Evolutionary conservation across 2,797 vertebrate species (phyloP).

Genomic region (Sarcophilus harrisii): DNA sequence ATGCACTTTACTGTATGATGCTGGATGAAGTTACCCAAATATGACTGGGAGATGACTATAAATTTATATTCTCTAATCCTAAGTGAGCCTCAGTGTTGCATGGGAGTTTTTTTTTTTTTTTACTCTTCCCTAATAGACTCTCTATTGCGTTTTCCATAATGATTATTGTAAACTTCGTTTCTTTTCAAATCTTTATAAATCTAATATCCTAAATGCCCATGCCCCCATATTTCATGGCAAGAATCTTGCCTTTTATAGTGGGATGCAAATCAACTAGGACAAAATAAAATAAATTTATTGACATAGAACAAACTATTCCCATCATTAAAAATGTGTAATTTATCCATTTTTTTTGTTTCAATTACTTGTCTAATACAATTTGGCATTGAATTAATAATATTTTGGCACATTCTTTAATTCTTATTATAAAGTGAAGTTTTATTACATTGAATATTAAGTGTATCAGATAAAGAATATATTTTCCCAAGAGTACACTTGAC

Average conservation of each 20-base stretch:
- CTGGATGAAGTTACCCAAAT: not conserved
- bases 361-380: not conserved
- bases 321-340: not conserved
- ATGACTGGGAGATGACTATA: not conserved
- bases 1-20: not conserved
- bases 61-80: not conserved
- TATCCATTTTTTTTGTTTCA: not conserved
- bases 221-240: not conserved
- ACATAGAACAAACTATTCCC: not conserved
- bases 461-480: not conserved
- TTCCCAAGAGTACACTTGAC: not conserved
- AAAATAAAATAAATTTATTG: not conserved
- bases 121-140: not conserved
- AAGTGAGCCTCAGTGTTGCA: not conserved
- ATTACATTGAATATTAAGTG: not conserved
- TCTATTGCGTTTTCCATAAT: not conserved
- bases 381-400: not conserved
- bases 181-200: not conserved
- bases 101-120: not conserved
- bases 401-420: not conserved
- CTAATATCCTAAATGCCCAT: not conserved
- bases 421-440: not conserved
- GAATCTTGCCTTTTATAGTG: not conserved
- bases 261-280: not conserved
- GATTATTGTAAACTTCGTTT: not conserved